Percentiles rank a stretch among this genome's conserved stretches.
Evolutionary conservation across 2,113 vertebrate genomes (phyloP).

Genomic region (Alaudala cheleensis): DNA sequence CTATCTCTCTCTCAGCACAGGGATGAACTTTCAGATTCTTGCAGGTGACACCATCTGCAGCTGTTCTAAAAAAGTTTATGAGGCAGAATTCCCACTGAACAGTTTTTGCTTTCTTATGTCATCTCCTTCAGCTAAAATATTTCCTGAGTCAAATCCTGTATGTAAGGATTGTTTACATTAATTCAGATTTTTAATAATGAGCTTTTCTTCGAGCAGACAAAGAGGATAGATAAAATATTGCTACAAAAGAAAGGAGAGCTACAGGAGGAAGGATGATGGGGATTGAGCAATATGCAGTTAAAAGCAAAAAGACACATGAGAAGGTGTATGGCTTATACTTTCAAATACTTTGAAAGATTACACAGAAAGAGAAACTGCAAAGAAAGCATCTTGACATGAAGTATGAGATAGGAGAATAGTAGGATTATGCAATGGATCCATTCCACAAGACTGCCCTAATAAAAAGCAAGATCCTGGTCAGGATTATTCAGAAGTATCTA

Average conservation of each 20-base stretch:
- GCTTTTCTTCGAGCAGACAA: not conserved
- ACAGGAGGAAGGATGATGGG: not conserved
- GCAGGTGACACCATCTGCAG: not conserved
- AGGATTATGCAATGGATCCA: not conserved
- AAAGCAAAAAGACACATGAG: not conserved
- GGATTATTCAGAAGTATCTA: not conserved
- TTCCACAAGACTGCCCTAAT: not conserved
- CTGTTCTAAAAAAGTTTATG: not conserved
- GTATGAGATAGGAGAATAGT: not conserved
- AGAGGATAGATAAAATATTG: not conserved
- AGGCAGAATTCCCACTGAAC: not conserved
- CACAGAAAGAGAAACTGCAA: not conserved
- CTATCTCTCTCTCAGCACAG: not conserved
- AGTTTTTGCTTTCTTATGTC: not conserved
- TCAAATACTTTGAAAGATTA: not conserved
- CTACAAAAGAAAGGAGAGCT: not conserved
- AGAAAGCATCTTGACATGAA: not conserved
- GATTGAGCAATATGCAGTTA: not conserved
- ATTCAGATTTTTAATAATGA: not conserved
- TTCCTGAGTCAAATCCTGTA: not conserved
- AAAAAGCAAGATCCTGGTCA: not conserved
- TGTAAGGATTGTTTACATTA: not conserved
- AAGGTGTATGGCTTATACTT: not conserved
- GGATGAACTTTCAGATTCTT: not conserved
- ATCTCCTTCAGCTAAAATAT: not conserved